A percentile compares a stretch with the other conserved stretches of the same genome.
Evolutionary conservation across 2,113 vertebrate genomes (phyloP).

Genomic region (Myotis brandtii): DNA sequence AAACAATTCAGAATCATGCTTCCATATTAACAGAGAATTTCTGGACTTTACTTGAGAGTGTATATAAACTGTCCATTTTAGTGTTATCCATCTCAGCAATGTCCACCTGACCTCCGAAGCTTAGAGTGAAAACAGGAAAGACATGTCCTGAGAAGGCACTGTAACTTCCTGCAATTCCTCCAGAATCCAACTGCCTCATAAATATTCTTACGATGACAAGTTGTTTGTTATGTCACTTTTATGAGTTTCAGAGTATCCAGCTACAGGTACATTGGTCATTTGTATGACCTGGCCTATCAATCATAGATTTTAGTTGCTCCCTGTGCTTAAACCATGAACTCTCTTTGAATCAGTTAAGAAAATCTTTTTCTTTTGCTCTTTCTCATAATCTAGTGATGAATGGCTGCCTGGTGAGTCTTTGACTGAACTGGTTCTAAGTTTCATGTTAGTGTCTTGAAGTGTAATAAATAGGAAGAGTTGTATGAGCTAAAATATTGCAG

Average conservation of each 20-base stretch:
- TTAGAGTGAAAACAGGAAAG: conserved; percentile 1
- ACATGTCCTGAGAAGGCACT: conserved; percentile 1
- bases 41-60: background rate
- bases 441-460: background rate
- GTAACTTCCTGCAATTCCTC: conserved; percentile 14
- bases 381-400: background rate
- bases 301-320: conserved; percentile 57
- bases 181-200: conserved; percentile 31
- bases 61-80: background rate
- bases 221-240: conserved; percentile 53
- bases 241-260: conserved; percentile 29
- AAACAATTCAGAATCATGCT: background rate
- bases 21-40: background rate
- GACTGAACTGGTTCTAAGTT: background rate
- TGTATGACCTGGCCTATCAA: background rate
- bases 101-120: background rate
- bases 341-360: background rate
- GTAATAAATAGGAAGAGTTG: background rate
- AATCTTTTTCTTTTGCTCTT: background rate
- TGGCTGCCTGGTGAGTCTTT: background rate
- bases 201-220: conserved; percentile 42
- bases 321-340: background rate
- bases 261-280: background rate
- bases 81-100: background rate
- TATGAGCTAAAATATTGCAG: background rate